Conservation (phyloP, 2,113 vertebrate species). For the Tragelaphus buxtoni region DNA sequence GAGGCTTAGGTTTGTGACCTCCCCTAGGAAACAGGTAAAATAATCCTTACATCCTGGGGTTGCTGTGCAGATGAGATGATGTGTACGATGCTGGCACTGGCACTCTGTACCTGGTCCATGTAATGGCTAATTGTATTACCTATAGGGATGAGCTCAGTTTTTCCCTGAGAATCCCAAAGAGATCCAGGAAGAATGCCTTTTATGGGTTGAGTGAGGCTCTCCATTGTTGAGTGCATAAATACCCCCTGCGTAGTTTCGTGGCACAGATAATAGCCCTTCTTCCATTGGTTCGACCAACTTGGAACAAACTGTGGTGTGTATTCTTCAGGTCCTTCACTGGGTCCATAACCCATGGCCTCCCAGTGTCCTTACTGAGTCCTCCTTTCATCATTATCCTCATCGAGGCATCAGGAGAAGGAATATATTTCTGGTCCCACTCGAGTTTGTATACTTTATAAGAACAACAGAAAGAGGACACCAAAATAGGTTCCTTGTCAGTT, state of each 20-base stretch:
- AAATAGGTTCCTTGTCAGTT: neutral
- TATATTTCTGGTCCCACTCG: too few species aligned
- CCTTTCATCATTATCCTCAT: neutral
- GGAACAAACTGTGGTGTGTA: neutral
- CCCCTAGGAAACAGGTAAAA: neutral
- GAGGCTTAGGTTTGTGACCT: neutral
- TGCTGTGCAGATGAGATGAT: neutral
- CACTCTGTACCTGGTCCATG: accelerated
- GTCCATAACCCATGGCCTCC: neutral
- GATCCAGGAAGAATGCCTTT: neutral
- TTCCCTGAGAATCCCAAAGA: neutral
- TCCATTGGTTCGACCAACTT: neutral
- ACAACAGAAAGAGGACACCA: neutral
- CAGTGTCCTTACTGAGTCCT: neutral
- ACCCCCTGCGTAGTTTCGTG: neutral
- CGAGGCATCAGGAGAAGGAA: neutral
- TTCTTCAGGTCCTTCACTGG: neutral
- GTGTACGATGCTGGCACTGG: neutral
- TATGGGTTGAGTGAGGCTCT: neutral
- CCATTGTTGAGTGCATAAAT: neutral
- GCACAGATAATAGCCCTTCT: too few species aligned
- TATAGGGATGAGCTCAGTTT: neutral
- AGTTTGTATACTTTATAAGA: neutral
- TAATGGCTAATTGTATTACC: neutral
- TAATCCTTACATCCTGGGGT: neutral